Evolutionary conservation across 1,140 invertebrate species (phyloP).

Genomic region (Oedothorax gibbosus): DNA sequence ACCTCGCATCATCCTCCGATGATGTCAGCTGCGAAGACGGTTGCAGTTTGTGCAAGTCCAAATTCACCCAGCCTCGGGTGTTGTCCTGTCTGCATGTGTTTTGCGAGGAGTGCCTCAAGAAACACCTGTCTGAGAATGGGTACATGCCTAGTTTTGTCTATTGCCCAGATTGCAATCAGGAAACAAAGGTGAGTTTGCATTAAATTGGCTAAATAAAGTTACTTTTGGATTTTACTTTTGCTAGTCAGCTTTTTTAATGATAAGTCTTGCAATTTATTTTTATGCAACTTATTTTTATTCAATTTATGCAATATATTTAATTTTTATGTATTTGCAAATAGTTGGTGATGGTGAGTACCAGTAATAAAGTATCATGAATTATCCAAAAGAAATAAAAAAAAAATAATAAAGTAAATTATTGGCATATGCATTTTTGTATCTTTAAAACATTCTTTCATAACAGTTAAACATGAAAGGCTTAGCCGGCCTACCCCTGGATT

Average conservation of each 20-base stretch:
- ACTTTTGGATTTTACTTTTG: too few relatives aligned
- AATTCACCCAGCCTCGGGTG: slow-evolving; percentile 82
- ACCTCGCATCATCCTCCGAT: slow-evolving; percentile 48
- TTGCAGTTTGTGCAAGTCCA: slow-evolving; percentile 74
- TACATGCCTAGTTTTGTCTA: slow-evolving; percentile 63
- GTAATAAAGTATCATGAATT: too few relatives aligned
- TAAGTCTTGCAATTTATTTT: too few relatives aligned
- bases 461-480: slow-evolving; percentile 73
- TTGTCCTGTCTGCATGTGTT: slow-evolving; percentile 93
- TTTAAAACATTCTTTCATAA: slow-evolving; percentile 8
- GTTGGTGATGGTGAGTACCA: too few relatives aligned
- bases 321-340: neutral
- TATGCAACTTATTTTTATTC: neutral
- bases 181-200: slow-evolving; percentile 76
- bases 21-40: slow-evolving; percentile 63
- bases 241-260: too few relatives aligned
- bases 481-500: slow-evolving; percentile 81
- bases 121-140: slow-evolving; percentile 76
- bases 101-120: slow-evolving; percentile 88
- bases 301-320: neutral
- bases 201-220: neutral
- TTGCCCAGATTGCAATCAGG: slow-evolving; percentile 87
- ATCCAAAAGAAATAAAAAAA: neutral
- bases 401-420: neutral
- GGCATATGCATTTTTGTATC: neutral